Conservation (phyloP, 2,797 vertebrate genomes). For the Clarias pachynema region DNA sequence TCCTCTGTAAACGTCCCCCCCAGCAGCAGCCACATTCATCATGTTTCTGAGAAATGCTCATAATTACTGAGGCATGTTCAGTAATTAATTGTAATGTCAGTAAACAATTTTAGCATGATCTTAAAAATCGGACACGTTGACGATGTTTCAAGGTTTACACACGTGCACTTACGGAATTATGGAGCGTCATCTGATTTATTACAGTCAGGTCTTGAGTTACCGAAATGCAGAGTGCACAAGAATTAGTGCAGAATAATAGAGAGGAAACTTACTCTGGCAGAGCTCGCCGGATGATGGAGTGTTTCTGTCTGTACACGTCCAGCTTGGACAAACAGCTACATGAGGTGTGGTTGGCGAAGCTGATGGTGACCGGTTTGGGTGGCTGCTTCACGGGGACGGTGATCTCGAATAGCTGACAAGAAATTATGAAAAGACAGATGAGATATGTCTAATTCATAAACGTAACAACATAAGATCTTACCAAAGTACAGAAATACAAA, state of each 20-base stretch:
- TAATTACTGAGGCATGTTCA: background rate
- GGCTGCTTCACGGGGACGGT: conserved; percentile 89
- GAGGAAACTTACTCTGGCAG: conserved; percentile 86
- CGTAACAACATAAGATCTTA: background rate
- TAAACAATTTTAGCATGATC: background rate
- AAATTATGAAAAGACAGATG: background rate
- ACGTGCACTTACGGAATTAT: background rate
- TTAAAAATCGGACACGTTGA: background rate
- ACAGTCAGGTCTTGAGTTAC: conserved; percentile 5
- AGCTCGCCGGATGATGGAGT: conserved; percentile 93
- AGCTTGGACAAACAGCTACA: conserved; percentile 95
- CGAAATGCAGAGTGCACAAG: background rate
- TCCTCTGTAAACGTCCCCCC: conserved; percentile 3
- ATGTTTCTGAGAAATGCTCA: background rate
- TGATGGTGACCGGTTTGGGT: conserved; percentile 92
- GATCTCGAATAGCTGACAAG: conserved; percentile 90
- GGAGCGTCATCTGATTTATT: conserved; percentile 10
- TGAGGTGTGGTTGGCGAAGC: conserved; percentile 95
- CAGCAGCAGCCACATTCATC: conserved; percentile 10
- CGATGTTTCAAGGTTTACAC: background rate
- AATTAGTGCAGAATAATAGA: conserved; percentile 4
- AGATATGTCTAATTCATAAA: background rate
- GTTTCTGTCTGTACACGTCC: conserved; percentile 92
- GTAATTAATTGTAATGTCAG: conserved; percentile 8
- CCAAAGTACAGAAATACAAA: background rate